Conservation (phyloP, 2,113 vertebrate genomes). For the Oenanthe oenanthe region DNA sequence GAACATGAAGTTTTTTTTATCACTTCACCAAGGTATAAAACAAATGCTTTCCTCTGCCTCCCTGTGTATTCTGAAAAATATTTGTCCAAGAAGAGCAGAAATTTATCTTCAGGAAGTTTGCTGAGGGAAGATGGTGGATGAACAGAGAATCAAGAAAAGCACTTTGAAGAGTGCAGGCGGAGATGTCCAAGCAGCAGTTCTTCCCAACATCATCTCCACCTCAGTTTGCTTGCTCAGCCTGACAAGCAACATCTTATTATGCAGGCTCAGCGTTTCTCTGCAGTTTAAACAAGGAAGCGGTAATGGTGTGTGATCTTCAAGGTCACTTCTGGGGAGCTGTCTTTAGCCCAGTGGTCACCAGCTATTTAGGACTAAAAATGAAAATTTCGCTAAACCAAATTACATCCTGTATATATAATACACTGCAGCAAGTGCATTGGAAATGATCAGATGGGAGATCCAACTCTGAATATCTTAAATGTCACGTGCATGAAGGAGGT, state of each 20-base stretch:
- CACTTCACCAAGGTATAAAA: neutral
- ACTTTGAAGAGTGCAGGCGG: neutral
- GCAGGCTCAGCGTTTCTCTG: conserved; percentile 10
- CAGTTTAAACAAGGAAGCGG: neutral
- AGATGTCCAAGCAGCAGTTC: neutral
- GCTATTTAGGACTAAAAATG: conserved; percentile 49
- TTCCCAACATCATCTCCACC: neutral
- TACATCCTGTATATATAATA: neutral
- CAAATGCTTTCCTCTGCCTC: neutral
- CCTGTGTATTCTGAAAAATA: conserved; percentile 14
- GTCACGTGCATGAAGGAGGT: neutral
- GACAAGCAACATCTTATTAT: conserved; percentile 49
- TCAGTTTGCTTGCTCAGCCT: neutral
- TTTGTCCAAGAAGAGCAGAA: conserved; percentile 1
- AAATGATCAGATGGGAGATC: neutral
- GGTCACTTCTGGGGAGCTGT: conserved; percentile 34
- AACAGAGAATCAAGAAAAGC: neutral
- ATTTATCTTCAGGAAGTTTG: conserved; percentile 20
- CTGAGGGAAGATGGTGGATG: neutral
- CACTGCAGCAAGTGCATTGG: conserved; percentile 1
- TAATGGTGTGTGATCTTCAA: conserved; percentile 35
- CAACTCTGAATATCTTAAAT: neutral
- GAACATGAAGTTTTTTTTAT: neutral
- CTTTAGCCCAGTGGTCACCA: neutral
- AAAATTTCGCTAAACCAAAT: conserved; percentile 40